These are phyloP conservation scores for Yponomeuta malinellus DNA, from an alignment of 2,888 invertebrate genomes.

Conservation along the genomic window DNA sequence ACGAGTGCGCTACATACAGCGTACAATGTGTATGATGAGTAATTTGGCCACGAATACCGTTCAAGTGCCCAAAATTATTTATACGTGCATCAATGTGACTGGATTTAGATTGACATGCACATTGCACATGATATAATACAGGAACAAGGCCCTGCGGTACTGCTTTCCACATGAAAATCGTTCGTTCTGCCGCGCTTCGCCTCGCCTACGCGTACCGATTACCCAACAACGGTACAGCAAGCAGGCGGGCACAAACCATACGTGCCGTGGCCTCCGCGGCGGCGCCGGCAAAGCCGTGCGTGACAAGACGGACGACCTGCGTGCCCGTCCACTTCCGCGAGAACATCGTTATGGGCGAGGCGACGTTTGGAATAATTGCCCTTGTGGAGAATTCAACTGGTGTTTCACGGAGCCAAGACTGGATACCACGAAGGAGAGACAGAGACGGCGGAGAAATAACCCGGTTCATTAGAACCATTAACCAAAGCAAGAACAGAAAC, in stretches of 20 bases:
- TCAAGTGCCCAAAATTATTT: background rate
- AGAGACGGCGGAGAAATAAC: no score
- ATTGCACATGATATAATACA: background rate
- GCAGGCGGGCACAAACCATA: constrained; percentile 7
- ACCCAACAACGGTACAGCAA: background rate
- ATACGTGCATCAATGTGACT: background rate
- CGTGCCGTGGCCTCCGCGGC: background rate
- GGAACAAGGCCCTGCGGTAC: background rate
- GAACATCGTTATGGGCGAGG: constrained; percentile 46
- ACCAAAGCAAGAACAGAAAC: no score
- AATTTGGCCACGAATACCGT: background rate
- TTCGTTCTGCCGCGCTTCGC: background rate
- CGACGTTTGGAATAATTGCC: constrained; percentile 24
- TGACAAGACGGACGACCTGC: constrained; percentile 28
- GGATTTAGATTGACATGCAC: background rate
- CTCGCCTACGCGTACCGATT: background rate
- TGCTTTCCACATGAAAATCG: background rate
- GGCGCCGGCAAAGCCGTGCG: constrained; percentile 22
- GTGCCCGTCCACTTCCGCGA: constrained; percentile 42
- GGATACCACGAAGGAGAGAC: background rate
- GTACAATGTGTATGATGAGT: background rate
- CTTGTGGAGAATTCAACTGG: background rate
- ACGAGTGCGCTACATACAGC: background rate
- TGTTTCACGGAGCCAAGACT: background rate
- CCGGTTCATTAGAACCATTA: no score